Base-by-base conservation (phyloP, 92 coral and sea anemone genomes). In the Desmophyllum pertusum region DNA sequence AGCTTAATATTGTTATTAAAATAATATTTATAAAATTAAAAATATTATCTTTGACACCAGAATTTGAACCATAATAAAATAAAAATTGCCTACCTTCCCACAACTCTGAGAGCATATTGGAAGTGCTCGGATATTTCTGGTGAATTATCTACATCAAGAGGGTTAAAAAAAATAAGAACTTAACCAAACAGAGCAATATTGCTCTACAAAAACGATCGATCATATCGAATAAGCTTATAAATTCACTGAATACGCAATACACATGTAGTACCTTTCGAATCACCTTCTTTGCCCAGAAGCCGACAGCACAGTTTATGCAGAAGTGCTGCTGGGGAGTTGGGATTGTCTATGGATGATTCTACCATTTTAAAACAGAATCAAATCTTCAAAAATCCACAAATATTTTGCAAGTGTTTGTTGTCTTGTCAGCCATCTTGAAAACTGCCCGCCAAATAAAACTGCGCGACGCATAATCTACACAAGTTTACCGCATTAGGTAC, bases 51-150 rank as follows among this genome's bases (percentile, higher is more conserved):
- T n/a, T n/a, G n/a, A n/a, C n/a, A n/a, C n/a, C n/a, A n/a, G 1
- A 55, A 55, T 55, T n/a, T 23, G 2, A 55, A 23, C 65, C 27
- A 59, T 4, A 25, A 25, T 25, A 59, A 59, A 59, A 59, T 57
- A 59, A 59, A 48, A 25, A 76, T 19, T 48, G 76, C 85, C 48
- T 40, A 93, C 99, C 99, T 97, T 80, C 99, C 99, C 39, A 97
- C 84, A 37, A 97, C 94, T 36, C 98, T 83, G 35, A 97, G 86
- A 30, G 98, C 99, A 79, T 97, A 97, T 82, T 97, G 97, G 70
- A 90, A 97, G 78, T 88, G 96, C 75, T 89, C 92, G 65, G 97
- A 92, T 37, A 97, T 92, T 77, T 88, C 94, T 42, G 88, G 84
- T 52, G 50, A 48, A 6, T 68, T 68, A 66, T 35, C 76, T 67